A percentile compares a stretch with the other conserved stretches of the same genome.
These are phyloP conservation scores for Reinhardtius hippoglossoides DNA, from an alignment of 2,113 vertebrate species.

Conservation along the genomic window DNA sequence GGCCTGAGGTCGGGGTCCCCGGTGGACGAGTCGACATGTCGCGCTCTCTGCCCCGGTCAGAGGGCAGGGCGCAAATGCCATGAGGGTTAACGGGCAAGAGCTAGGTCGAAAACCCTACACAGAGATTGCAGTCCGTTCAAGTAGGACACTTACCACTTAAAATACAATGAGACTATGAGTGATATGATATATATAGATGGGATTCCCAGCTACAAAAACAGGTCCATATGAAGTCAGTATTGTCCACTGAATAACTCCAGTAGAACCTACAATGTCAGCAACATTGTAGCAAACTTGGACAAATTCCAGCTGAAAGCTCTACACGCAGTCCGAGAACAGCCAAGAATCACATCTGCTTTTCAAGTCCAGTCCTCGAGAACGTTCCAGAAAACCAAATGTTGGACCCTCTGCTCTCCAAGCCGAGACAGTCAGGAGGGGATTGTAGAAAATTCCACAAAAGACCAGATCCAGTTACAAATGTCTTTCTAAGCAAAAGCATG, in stretches of 20 bases:
- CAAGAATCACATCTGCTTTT: constrained; percentile 63
- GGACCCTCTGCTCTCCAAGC: constrained; percentile 19
- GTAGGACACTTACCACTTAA: background rate
- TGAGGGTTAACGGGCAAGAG: constrained; percentile 24
- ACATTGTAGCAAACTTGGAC: constrained; percentile 28
- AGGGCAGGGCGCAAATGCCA: constrained; percentile 74
- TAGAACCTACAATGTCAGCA: constrained; percentile 33
- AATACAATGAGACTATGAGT: background rate
- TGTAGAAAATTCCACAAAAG: constrained; percentile 22
- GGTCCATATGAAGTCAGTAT: constrained; percentile 11
- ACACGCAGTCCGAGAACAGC: constrained; percentile 8
- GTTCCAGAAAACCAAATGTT: constrained; percentile 27
- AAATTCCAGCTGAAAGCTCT: constrained; percentile 28
- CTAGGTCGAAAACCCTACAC: constrained; percentile 1
- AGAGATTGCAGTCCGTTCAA: background rate
- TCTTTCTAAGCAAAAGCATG: constrained; percentile 9
- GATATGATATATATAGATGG: background rate
- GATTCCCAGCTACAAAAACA: background rate
- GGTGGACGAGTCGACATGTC: constrained; percentile 83
- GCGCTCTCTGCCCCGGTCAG: constrained; percentile 82
- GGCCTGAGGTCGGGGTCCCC: constrained; percentile 77
- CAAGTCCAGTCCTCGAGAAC: constrained; percentile 31
- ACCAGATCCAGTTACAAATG: background rate
- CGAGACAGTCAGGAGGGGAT: constrained; percentile 13
- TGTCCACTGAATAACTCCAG: constrained; percentile 13